phyloP scores from a whole-genome alignment of 2,888 invertebrate genomes.

The Tryphoninae sp. region DNA sequence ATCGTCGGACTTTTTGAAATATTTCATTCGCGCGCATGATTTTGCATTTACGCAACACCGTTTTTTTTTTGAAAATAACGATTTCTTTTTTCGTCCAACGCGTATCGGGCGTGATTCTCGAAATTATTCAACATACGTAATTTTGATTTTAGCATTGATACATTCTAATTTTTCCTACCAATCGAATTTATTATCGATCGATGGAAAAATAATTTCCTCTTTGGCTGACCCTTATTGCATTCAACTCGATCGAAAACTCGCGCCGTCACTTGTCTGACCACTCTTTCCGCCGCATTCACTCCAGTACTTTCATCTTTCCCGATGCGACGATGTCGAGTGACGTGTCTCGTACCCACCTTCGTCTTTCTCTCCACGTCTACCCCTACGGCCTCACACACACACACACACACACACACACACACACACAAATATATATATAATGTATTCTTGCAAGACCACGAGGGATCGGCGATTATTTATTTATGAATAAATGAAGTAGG shows the following conservation, averaged over 20 bases:
- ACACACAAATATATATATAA: conserved; percentile 13
- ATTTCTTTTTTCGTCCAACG: neutral
- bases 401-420: too few species aligned
- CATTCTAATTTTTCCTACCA: neutral
- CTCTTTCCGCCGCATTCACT: conserved; percentile 43
- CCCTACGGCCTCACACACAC: conserved; percentile 30
- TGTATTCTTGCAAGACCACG: conserved; percentile 65
- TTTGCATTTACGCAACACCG: neutral
- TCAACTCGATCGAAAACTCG: neutral
- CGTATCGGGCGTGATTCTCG: too few species aligned
- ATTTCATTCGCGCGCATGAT: neutral
- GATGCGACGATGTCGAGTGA: conserved; percentile 69
- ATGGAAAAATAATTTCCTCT: neutral
- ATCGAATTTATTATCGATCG: neutral
- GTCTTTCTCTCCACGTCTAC: conserved; percentile 61
- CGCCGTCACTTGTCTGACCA: conserved; percentile 43
- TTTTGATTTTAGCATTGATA: neutral
- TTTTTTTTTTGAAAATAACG: neutral
- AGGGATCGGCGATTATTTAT: conserved; percentile 75
- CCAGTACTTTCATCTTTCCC: conserved; percentile 55
- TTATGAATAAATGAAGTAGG: conserved; percentile 77
- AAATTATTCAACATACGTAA: too few species aligned
- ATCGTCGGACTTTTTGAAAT: conserved; percentile 9
- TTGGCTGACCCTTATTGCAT: conserved; percentile 29
- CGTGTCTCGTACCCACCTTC: conserved; percentile 67